Percentiles rank a stretch among this genome's conserved stretches.
phyloP scores from a whole-genome alignment of 2,113 vertebrate species.

The Eolophus roseicapilla region DNA sequence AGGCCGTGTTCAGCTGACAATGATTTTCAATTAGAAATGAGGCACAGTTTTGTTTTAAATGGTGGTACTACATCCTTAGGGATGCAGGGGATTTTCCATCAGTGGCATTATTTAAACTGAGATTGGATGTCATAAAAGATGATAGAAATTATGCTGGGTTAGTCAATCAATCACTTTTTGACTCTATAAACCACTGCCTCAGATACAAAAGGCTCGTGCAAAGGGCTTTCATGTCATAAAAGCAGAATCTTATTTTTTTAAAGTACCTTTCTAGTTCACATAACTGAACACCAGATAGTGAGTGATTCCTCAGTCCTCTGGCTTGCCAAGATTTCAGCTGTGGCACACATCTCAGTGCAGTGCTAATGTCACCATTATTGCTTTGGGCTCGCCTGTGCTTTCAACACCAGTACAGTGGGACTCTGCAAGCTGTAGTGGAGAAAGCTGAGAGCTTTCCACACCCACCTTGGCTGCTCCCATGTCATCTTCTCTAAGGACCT shows the following conservation, averaged over 20 bases:
- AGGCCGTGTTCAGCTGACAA: neutral
- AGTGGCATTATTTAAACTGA: neutral
- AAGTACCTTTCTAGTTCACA: neutral
- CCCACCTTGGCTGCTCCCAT: neutral
- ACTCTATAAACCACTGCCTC: neutral
- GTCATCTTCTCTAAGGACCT: neutral
- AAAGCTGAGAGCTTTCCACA: neutral
- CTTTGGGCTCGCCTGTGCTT: neutral
- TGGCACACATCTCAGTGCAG: neutral
- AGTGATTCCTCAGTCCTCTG: neutral
- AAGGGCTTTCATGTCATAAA: neutral
- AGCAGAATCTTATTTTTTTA: neutral
- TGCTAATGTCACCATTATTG: fast-evolving
- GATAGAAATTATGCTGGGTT: neutral
- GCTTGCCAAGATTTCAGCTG: neutral
- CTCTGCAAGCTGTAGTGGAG: fast-evolving
- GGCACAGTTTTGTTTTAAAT: conserved; percentile 11
- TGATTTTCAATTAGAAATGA: neutral
- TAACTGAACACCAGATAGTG: neutral
- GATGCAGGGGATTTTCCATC: neutral
- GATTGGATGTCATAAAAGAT: neutral
- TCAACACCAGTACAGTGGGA: neutral
- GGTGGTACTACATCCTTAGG: neutral
- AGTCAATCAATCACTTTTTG: neutral
- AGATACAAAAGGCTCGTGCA: neutral